Evolutionary conservation across 2,888 invertebrate genomes (phyloP).

Genomic region (Lamellibrachia satsuma): DNA sequence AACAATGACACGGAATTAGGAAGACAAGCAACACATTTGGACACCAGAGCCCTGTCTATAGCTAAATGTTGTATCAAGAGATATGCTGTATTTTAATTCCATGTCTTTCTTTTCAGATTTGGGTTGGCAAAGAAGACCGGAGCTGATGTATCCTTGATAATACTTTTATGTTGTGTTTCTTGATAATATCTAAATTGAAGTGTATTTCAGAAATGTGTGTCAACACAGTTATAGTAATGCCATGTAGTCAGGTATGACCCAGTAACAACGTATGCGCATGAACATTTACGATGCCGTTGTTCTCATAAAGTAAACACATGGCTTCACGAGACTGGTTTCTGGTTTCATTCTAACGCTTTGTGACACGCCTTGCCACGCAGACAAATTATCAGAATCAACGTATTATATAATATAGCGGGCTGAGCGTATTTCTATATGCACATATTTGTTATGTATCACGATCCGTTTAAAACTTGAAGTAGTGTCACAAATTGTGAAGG

Average conservation of each 20-base stretch:
- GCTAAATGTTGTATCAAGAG: background rate
- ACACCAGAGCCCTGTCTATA: background rate
- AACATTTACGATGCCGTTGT: background rate
- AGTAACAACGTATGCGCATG: conserved; percentile 1
- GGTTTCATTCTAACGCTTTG: background rate
- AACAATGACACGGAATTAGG: background rate
- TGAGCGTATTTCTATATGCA: background rate
- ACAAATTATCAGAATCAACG: background rate
- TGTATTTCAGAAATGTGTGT: background rate
- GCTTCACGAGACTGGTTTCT: background rate
- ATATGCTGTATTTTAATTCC: background rate
- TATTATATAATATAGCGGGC: background rate
- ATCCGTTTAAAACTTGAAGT: background rate
- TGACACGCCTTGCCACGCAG: background rate
- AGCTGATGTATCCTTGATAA: background rate
- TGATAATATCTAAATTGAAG: background rate
- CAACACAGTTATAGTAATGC: background rate
- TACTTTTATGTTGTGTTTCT: background rate
- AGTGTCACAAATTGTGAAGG: background rate
- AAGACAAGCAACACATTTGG: background rate
- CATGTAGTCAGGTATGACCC: background rate
- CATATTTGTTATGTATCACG: background rate
- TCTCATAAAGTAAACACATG: background rate
- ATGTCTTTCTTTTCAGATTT: background rate
- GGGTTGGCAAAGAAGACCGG: background rate